Evolutionary conservation across 2,113 vertebrate species (phyloP).

Genomic region (Galemys pyrenaicus): DNA sequence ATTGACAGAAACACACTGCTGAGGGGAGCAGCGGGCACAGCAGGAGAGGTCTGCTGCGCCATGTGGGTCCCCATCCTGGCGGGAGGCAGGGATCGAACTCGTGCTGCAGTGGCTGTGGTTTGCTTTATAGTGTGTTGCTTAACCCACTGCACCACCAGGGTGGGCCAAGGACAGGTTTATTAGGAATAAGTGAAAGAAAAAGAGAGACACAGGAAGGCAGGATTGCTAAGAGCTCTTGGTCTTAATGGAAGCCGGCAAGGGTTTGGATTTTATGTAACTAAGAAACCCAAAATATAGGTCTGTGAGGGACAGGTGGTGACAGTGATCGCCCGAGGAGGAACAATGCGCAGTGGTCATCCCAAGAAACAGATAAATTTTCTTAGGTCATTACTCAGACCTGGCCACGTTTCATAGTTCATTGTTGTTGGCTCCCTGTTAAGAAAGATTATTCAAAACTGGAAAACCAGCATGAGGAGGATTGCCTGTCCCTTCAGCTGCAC

Average conservation of each 20-base stretch:
- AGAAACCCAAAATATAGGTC: neutral
- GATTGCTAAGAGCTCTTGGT: neutral
- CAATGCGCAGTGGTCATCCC: neutral
- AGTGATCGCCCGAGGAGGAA: neutral
- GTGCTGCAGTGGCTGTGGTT: too few relatives aligned
- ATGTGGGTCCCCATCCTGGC: too few relatives aligned
- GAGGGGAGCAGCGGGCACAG: too few relatives aligned
- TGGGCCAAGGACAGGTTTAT: too few relatives aligned
- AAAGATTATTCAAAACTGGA: slow-evolving; percentile 24
- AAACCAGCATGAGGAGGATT: neutral
- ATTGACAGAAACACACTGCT: too few relatives aligned
- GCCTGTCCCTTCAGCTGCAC: neutral
- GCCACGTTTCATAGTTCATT: neutral
- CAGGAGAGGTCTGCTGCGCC: too few relatives aligned
- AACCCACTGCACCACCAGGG: too few relatives aligned
- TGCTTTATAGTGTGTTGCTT: too few relatives aligned
- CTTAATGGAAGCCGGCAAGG: neutral
- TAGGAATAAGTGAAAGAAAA: too few relatives aligned
- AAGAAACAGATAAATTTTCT: slow-evolving; percentile 25
- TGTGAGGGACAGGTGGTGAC: neutral
- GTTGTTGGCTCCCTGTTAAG: neutral
- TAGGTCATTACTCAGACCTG: slow-evolving; percentile 41
- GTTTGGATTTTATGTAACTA: neutral
- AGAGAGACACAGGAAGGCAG: too few relatives aligned
- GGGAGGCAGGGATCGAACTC: too few relatives aligned